These are phyloP conservation scores for Aphidius colemani DNA, from an alignment of 2,888 invertebrate genomes.

Conservation along the genomic window DNA sequence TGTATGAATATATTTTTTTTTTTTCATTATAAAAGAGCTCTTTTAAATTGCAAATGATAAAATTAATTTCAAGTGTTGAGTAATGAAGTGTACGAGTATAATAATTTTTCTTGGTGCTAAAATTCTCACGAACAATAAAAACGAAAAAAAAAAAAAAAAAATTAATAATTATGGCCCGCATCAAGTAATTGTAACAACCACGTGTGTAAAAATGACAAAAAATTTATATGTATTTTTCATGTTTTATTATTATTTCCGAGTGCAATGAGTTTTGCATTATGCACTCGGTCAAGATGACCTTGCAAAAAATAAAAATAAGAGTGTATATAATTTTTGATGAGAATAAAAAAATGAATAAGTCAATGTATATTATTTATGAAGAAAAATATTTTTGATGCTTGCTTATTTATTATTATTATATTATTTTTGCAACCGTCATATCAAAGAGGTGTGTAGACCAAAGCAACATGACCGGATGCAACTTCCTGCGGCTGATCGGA, in stretches of 20 bases:
- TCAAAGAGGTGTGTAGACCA: conserved; percentile 12
- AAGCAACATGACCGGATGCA: conserved; percentile 34
- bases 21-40: not conserved
- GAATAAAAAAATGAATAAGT: too few relatives aligned
- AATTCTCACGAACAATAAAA: conserved; percentile 6
- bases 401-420: conserved; percentile 14
- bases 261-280: conserved; percentile 11
- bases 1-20: too few relatives aligned
- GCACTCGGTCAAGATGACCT: not conserved
- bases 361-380: too few relatives aligned
- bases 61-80: not conserved
- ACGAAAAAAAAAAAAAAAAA: not conserved
- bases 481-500: conserved; percentile 35
- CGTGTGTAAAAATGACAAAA: conserved; percentile 19
- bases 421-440: conserved; percentile 25
- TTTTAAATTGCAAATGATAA: not conserved
- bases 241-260: conserved; percentile 15
- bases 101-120: not conserved
- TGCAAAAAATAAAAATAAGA: too few relatives aligned
- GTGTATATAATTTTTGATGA: too few relatives aligned
- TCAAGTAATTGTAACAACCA: conserved; percentile 11
- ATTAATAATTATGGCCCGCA: conserved; percentile 24
- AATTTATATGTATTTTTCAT: conserved; percentile 21
- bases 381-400: too few relatives aligned
- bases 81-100: not conserved